Evolutionary conservation across 2,888 invertebrate species (phyloP), one percentile per base, ranked within the genome.

Genomic region (Meteorus cinctellus): DNA sequence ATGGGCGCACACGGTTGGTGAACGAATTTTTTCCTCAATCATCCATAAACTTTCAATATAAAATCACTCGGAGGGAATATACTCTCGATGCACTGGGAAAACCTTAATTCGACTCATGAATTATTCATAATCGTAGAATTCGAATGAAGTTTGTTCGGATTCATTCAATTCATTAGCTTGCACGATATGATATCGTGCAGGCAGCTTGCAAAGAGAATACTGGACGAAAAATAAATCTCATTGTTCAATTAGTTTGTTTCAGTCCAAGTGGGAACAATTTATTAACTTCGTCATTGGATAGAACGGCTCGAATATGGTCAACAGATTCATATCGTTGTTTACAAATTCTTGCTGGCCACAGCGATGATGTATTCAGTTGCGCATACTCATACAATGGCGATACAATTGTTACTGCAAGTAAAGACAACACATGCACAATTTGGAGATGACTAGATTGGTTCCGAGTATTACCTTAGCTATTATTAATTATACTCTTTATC

Each of bases 351-450:
- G 92, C 93, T 12, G 96, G 95, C 0, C 96, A 96, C 83, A 92
- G 93, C 24, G 94, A 94, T 8, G 96, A 96, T 87, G 94, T 96
- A 62, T 96, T 96, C 89, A 95, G 95, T n/a, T 95, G 95, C 83
- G 94, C 94, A 1, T 96, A 94, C 88, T 96, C 94, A 48, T 96
- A 96, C 88, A 91, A 93, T 0, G 96, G 95, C 0, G 94, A 95
- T 84, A 93, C 94, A 5, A 93, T 96, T 82, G 90, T 96, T 81
- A 96, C 96, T 24, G 96, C 95, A 0, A 95, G 95, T 82, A 96
- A 96, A 89, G 96, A 96, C 88, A 95, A 95, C 90, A 94, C 94
- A 14, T 95, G 95, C 88, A 91, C 94, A 72, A 93, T 96, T 81
- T 96, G 96, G 96, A 93, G 93, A 88, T 94, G 94, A 94, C 92